Conservation (phyloP, 53 echinoderm and acorn worm species). For the Hippasteria phrygiana region DNA sequence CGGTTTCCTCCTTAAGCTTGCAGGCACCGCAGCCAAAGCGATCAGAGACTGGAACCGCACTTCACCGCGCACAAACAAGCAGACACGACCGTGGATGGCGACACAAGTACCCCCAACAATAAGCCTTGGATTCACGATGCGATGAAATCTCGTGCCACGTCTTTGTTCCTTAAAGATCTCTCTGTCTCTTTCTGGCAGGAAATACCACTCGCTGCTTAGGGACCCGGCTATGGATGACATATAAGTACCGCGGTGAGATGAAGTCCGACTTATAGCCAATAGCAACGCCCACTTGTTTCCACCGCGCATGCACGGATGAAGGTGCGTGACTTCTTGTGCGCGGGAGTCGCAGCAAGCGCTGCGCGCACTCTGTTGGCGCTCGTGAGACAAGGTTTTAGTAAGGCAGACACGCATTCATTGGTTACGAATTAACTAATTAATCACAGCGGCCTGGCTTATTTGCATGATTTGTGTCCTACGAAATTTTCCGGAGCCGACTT, state of each 20-base stretch:
- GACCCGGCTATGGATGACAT: background rate
- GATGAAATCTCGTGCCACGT: background rate
- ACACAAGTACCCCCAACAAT: background rate
- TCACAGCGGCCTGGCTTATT: background rate
- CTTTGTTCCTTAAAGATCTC: background rate
- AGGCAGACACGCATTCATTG: background rate
- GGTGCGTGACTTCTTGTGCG: constrained; percentile 11
- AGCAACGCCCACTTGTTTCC: constrained; percentile 39
- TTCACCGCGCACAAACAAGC: background rate
- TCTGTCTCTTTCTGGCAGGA: background rate
- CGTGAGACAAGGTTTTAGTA: background rate
- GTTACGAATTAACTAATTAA: constrained; percentile 4
- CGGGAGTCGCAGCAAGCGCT: background rate
- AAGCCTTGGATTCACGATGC: constrained; percentile 8
- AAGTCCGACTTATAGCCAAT: constrained; percentile 1
- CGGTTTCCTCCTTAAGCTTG: background rate
- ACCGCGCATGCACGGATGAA: constrained; percentile 18
- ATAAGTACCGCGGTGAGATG: constrained; percentile 31
- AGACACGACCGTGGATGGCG: background rate
- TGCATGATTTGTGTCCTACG: background rate
- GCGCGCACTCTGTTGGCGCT: background rate
- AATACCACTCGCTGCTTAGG: constrained; percentile 13
- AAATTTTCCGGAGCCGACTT: no score
- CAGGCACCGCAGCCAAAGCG: background rate
- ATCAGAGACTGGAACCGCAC: background rate